Base-by-base conservation (phyloP, 2,113 vertebrate species). In the Tachysurus vachellii region DNA sequence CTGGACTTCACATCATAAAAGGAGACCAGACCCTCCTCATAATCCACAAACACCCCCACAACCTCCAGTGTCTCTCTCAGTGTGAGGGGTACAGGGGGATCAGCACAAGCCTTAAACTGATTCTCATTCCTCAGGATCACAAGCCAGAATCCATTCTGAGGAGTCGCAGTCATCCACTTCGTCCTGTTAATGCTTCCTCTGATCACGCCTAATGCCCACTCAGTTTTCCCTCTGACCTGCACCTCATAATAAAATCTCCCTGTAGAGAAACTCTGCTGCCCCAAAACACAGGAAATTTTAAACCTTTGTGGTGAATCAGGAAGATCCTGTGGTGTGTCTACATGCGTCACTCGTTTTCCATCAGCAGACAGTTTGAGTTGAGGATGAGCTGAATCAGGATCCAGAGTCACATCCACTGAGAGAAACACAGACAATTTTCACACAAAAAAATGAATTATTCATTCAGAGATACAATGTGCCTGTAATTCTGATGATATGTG, bases 41-140 rank as follows among this genome's bases (percentile, higher is more conserved):
- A 88, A 73, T 88, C 83, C 77, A 88, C 83, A 85, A 81, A 88
- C 56, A 88, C 87, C 9, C 87, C 87, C 77, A 88, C 76, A 44
- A 54, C 85, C 56, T 88, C 82, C 2, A 66, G 26, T 44, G 81
- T 85, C 76, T 73, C 21, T 31, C 3, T 85, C 44, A 85, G 66
- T 36, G 6, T 81, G 56, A 88, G 44, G 61, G 5, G 21, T 8
- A 88, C 66, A n/a, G 64, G 8, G 9, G 28, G n/a, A 56, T 4
- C 17, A 50, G 44, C 54, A 81, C 2, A 12, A 53, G 83, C 87
- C 53, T 44, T 21, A 23, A 56, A 88, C 14, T 85, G 5, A 75
- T n/a, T 56, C 17, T 47, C 87, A 56, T 81, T 73, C 12, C 83
- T 88, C 42, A 85, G 61, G 6, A 0, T 8, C 13, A 88, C 13